Percentiles rank a stretch among this genome's conserved stretches.
phyloP scores from a whole-genome alignment of 2,797 vertebrate species.

The Anniella stebbinsi region DNA sequence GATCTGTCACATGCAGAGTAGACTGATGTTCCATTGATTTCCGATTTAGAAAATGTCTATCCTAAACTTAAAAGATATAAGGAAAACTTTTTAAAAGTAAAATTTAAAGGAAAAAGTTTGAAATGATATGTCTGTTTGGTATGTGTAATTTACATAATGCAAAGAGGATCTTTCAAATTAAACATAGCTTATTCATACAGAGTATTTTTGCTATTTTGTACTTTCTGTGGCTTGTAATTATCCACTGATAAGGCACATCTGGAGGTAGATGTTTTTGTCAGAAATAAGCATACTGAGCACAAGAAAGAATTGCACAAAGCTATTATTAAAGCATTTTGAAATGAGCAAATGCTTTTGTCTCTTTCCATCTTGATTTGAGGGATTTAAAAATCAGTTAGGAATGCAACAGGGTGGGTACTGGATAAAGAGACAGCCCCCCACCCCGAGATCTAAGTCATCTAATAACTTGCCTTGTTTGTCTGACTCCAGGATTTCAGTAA shows the following conservation, averaged over 20 bases:
- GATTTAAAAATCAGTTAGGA: background rate
- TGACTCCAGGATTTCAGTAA: background rate
- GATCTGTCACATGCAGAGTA: background rate
- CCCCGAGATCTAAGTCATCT: background rate
- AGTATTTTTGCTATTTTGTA: conserved; percentile 11
- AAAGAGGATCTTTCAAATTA: conserved; percentile 38
- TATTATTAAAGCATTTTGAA: conserved; percentile 28
- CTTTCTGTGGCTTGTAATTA: background rate
- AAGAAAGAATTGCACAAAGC: conserved; percentile 16
- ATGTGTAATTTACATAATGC: conserved; percentile 32
- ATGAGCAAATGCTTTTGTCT: conserved; percentile 28
- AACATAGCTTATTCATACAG: conserved; percentile 12
- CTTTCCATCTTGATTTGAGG: conserved; percentile 22
- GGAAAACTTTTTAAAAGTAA: background rate
- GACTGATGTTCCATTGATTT: background rate
- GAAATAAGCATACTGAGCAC: conserved; percentile 14
- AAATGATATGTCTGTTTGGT: conserved; percentile 17
- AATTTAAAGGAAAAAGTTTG: background rate
- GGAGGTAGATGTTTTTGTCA: conserved; percentile 34
- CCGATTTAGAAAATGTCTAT: background rate
- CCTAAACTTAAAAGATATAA: conserved; percentile 21
- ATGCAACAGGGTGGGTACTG: background rate
- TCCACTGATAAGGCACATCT: conserved; percentile 37
- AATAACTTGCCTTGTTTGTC: background rate
- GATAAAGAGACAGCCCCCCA: background rate